phyloP scores from a whole-genome alignment of 2,888 invertebrate genomes.

The Scaptomyza caliginosa region DNA sequence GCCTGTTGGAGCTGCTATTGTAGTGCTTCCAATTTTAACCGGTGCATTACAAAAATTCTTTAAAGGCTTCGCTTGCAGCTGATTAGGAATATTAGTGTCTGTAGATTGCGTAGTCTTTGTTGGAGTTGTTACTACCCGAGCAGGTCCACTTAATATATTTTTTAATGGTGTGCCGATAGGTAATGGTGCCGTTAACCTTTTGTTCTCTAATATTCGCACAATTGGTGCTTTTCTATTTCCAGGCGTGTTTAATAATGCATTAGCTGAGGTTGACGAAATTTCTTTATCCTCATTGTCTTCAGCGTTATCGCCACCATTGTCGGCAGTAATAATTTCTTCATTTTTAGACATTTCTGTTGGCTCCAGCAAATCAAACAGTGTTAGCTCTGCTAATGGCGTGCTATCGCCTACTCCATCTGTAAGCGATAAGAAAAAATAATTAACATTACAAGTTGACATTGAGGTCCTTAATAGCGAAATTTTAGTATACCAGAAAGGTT shows the following conservation, averaged over 20 bases:
- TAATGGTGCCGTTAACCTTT: slow-evolving; percentile 36
- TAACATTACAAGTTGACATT: not conserved
- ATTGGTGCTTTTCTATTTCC: slow-evolving; percentile 61
- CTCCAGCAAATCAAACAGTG: slow-evolving; percentile 79
- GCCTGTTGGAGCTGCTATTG: slow-evolving; percentile 42
- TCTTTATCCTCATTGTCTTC: slow-evolving; percentile 5
- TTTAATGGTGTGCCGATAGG: slow-evolving; percentile 45
- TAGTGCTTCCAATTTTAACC: slow-evolving; percentile 63
- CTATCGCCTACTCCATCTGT: slow-evolving; percentile 73
- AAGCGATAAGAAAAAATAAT: slow-evolving; percentile 1
- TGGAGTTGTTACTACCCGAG: slow-evolving; percentile 37
- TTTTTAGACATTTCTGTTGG: slow-evolving; percentile 56
- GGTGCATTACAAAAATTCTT: slow-evolving; percentile 32
- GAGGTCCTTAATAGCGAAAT: not conserved
- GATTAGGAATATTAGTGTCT: slow-evolving; percentile 64
- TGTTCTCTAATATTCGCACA: slow-evolving; percentile 64
- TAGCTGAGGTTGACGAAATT: slow-evolving; percentile 11
- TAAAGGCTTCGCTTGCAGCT: slow-evolving; percentile 46
- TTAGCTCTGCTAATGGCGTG: slow-evolving; percentile 73
- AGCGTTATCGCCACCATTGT: slow-evolving; percentile 39
- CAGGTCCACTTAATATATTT: slow-evolving; percentile 36
- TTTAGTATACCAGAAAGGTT: slow-evolving; percentile 26
- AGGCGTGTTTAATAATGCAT: slow-evolving; percentile 71
- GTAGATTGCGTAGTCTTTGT: slow-evolving; percentile 28
- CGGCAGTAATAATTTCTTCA: slow-evolving; percentile 40